Base-by-base conservation (phyloP, 1,140 invertebrate species). In the Drosophila pseudoobscura region DNA sequence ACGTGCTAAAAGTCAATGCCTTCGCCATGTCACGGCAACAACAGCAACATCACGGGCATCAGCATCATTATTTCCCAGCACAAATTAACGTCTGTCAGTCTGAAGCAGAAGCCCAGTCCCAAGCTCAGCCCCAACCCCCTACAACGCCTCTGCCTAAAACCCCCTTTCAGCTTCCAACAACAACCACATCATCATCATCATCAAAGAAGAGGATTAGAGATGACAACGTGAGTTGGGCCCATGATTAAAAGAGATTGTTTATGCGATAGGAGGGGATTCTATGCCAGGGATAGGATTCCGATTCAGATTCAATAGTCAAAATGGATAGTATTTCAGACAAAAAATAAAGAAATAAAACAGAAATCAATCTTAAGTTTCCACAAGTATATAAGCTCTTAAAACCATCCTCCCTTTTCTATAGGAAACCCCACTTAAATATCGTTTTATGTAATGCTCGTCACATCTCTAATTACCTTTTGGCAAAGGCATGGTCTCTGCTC, bases 1-100 rank as follows among this genome's bases (percentile, higher is more conserved):
- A 85, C 68, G 80, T 78, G 76, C 68, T 79, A 57, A 60, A 64
- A 85, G 80, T 85, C 73, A 80, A 65, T 83, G 80, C 58, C 80
- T 84, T 66, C 13, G 56, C 35, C 29, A 46, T 52, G 17, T 29
- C 39, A 22, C 61, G 35, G 41, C 51, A 69, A 55, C 13, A 50
- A 47, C 22, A 60, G 44, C 43, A 57, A 11, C 39, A 29, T 53
- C 26, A 56, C 41, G 20, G 50, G 9, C 44, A 74, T 43, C 44
- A 55, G 44, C 17, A 57, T 54, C 29, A 47, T 62, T 52, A 56
- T 72, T 63, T 72, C 68, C 54, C 22, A 46, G 35, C 60, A 29
- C 70, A 75, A 79, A 79, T 79, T 75, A 79, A 80, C 50, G 55
- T 75, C 46, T 80, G 77, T 64, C 64, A 75, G 45, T 79, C 44